A percentile compares a stretch with the other conserved stretches of the same genome.
Conservation (phyloP, 2,797 vertebrate genomes). For the Gymnodraco acuticeps region DNA sequence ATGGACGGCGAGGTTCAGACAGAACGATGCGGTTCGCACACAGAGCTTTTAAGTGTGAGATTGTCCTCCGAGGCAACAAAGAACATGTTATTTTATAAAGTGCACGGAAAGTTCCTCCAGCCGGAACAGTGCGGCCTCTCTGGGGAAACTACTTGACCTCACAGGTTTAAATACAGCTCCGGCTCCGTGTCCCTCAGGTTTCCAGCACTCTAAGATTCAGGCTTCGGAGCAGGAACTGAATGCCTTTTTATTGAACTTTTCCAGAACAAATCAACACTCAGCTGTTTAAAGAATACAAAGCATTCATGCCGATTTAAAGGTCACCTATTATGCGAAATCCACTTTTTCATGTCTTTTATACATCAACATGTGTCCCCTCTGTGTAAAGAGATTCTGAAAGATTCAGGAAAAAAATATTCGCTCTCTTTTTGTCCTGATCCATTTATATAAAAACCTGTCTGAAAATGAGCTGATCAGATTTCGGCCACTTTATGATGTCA, state of each 20-base stretch:
- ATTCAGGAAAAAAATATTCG: too few relatives aligned
- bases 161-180: conserved; percentile 67
- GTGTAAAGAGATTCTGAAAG: too few relatives aligned
- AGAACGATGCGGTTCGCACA: conserved; percentile 15
- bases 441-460: too few relatives aligned
- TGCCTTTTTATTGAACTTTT: background rate
- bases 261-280: conserved; percentile 5
- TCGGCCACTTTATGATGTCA: too few relatives aligned
- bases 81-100: conserved; percentile 21
- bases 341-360: too few relatives aligned
- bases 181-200: conserved; percentile 53
- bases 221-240: conserved; percentile 35
- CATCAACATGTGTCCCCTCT: too few relatives aligned
- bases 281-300: background rate
- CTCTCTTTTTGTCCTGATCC: too few relatives aligned
- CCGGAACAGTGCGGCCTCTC: conserved; percentile 39
- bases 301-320: background rate
- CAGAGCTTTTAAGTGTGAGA: conserved; percentile 28
- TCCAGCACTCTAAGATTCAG: conserved; percentile 31
- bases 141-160: conserved; percentile 60
- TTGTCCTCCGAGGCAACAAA: conserved; percentile 20
- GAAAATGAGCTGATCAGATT: too few relatives aligned
- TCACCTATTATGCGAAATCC: too few relatives aligned
- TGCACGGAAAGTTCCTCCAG: conserved; percentile 22
- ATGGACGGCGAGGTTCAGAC: conserved; percentile 20